Base-by-base conservation (phyloP, 2,797 vertebrate genomes). In the Toxotes lorentzi region DNA sequence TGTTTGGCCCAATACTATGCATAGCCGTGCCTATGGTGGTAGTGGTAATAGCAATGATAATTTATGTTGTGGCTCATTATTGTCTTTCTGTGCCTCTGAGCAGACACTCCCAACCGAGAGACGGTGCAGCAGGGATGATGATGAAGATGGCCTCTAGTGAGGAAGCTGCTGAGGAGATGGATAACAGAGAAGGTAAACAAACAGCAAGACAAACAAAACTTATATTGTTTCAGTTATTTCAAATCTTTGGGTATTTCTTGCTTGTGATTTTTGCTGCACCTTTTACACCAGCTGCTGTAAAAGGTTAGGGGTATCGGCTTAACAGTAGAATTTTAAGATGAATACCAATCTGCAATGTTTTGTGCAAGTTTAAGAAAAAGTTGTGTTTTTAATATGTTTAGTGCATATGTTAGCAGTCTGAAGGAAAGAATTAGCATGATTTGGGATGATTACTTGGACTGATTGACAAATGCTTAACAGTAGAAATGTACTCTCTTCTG, bases 151-250 rank as follows among this genome's bases (percentile, higher is more conserved):
- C 94, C 82, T 78, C 93, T 56, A 91, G 93, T 84, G 92, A 94
- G 81, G 95, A 96, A 66, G 87, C 84, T 30, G 76, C 85, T 45
- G 79, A 74, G 70, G 91, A 93, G 79, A 34, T 88, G 66, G 96
- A 97, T 45, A 95, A 96, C 93, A 95, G 93, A 92, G 96, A 96
- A 27, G 97, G 97, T 98, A 91, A 90, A 75, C 56, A 56, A 86
- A 94, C 47, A 54, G 13, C 59, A 71, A 61, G 6, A 69, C 45
- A 47, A 66, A 66, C 32, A 51, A 34, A 61, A 24, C 32, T n/a
- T 50, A 21, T 7, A n/a, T 58, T n/a, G 0, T 45, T 61, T 5
- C 21, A 19, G 17, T 66, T 51, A 40, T 43, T 73, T 71, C 7
- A 35, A 51, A 21, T 63, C 1, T 61, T 40, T 47, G 7, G 2